Conservation (phyloP, 1,140 invertebrate species). For the Vanessa atalanta region DNA sequence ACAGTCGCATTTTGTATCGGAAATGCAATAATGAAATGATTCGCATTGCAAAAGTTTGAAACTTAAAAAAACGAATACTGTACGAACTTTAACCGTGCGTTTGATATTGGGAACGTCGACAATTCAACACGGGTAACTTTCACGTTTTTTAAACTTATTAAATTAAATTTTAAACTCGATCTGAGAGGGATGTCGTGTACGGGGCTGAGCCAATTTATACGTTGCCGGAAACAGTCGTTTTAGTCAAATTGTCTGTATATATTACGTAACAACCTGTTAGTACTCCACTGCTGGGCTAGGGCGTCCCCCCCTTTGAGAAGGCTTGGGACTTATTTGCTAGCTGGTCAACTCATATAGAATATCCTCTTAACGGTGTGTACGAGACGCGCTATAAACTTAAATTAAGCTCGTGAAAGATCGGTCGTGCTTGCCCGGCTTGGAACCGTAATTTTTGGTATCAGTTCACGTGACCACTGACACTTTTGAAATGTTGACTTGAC, state of each 20-base stretch:
- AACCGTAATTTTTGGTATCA: no score
- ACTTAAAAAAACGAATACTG: slow-evolving; percentile 7
- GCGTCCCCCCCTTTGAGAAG: no score
- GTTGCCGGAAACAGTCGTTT: not conserved
- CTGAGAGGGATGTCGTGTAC: slow-evolving; percentile 9
- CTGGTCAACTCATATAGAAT: not conserved
- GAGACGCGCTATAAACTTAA: not conserved
- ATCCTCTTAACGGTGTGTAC: not conserved
- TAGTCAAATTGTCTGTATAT: no score
- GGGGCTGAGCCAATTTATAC: slow-evolving; percentile 18
- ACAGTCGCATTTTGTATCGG: no score
- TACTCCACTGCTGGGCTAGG: no score
- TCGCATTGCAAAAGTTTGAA: slow-evolving; percentile 18
- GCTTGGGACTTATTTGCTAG: no score
- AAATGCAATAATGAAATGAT: no score
- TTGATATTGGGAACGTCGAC: slow-evolving; percentile 18
- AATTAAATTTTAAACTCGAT: no score
- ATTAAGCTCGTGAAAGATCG: not conserved
- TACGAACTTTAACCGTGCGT: slow-evolving; percentile 1
- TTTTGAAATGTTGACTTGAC: no score
- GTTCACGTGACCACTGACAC: no score
- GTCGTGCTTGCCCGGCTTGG: not conserved
- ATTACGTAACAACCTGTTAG: no score
- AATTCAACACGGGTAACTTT: slow-evolving; percentile 9
- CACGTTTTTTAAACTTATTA: slow-evolving; percentile 18